A percentile compares a stretch with the other conserved stretches of the same genome.
Conservation (phyloP, 2,888 invertebrate species). For the Asteroscopus sphinx region DNA sequence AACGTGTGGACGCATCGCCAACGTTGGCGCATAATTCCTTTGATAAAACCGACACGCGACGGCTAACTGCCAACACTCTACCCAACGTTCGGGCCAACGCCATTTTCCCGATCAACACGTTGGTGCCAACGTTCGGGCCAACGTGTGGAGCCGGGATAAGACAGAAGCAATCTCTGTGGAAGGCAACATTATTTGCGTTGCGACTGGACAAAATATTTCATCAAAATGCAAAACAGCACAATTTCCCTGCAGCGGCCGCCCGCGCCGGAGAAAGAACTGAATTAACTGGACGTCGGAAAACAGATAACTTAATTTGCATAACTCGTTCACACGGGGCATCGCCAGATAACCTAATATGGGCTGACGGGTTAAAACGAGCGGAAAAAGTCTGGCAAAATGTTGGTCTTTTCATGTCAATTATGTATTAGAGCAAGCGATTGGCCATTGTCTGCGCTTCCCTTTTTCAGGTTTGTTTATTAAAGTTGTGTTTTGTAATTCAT, state of each 20-base stretch:
- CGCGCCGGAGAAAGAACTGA: constrained; percentile 80
- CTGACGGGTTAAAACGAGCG: constrained; percentile 75
- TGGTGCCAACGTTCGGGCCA: no score
- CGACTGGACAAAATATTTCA: constrained; percentile 76
- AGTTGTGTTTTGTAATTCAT: constrained; percentile 9
- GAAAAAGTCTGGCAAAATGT: constrained; percentile 61
- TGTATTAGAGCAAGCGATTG: constrained; percentile 41
- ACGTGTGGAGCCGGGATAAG: no score
- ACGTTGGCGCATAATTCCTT: no score
- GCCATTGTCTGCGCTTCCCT: constrained; percentile 4
- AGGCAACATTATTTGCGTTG: constrained; percentile 54
- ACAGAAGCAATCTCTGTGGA: constrained; percentile 42
- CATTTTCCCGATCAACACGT: no score
- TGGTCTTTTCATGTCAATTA: constrained; percentile 51
- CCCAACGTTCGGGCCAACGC: no score
- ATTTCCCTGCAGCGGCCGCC: constrained; percentile 65
- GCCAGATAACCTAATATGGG: constrained; percentile 80
- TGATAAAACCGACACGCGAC: no score
- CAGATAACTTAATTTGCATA: constrained; percentile 87
- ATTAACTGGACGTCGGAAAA: constrained; percentile 86
- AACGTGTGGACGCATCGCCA: no score
- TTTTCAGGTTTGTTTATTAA: constrained; percentile 16
- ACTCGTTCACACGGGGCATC: constrained; percentile 82
- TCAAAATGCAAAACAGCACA: constrained; percentile 87
- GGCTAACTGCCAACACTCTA: no score